These are phyloP conservation scores for Trigoniulus corallinus DNA, from an alignment of 1,140 invertebrate species.

Conservation along the genomic window DNA sequence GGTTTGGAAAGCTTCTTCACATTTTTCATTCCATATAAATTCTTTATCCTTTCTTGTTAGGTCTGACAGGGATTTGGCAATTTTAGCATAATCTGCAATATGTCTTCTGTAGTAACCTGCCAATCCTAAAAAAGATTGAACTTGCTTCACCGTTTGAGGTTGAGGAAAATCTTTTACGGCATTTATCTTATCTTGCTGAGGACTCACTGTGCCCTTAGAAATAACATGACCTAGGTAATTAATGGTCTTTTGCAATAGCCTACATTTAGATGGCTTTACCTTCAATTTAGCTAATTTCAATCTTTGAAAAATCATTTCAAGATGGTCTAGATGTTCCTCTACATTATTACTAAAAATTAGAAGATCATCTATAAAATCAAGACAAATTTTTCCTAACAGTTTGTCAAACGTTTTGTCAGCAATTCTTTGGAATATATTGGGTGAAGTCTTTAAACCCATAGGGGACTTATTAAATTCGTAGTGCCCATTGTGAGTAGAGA, in stretches of 20 bases:
- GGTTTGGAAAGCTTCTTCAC: neutral
- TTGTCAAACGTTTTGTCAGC: neutral
- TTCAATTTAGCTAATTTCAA: neutral
- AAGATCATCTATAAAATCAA: conserved; percentile 9
- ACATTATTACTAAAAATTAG: conserved; percentile 4
- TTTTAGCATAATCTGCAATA: conserved; percentile 15
- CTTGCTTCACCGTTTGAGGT: conserved; percentile 11
- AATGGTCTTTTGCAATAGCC: neutral
- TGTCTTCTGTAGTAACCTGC: conserved; percentile 24
- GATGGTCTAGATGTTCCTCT: conserved; percentile 2
- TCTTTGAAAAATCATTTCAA: neutral
- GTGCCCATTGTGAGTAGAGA: neutral
- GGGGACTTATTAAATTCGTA: neutral
- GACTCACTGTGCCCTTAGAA: neutral
- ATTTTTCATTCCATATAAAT: neutral
- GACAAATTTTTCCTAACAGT: neutral
- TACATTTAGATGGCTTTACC: conserved; percentile 8
- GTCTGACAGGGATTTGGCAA: conserved; percentile 12
- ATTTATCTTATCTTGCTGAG: conserved; percentile 4
- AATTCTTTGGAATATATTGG: neutral
- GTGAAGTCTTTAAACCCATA: conserved; percentile 4
- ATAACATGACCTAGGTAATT: conserved; percentile 9
- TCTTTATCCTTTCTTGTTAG: neutral
- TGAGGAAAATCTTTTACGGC: conserved; percentile 4
- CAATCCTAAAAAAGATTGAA: conserved; percentile 20